A percentile compares a stretch with the other conserved stretches of the same genome.
Conservation (phyloP, 2,888 invertebrate genomes). For the Drosophila imparisetae region DNA sequence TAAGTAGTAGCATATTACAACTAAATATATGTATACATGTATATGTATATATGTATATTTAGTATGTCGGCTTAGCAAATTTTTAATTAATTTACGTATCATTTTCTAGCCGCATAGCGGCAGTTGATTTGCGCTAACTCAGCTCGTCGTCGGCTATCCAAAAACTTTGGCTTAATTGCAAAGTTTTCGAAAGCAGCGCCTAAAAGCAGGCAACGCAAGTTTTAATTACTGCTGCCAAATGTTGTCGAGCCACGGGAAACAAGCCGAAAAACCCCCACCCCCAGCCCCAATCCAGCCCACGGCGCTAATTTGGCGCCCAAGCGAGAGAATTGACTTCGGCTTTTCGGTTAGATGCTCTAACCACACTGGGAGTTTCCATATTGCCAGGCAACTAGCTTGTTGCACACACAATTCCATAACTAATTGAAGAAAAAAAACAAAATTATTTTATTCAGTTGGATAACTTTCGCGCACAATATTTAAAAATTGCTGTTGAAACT, state of each 20-base stretch:
- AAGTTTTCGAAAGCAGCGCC: constrained; percentile 65
- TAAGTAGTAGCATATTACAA: constrained; percentile 85
- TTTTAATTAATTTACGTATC: constrained; percentile 59
- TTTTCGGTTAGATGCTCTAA: constrained; percentile 23
- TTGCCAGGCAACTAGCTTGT: constrained; percentile 4
- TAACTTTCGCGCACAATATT: not conserved
- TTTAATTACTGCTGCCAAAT: constrained; percentile 75
- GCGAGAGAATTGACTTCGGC: constrained; percentile 65
- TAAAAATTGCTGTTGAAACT: not conserved
- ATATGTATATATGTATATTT: constrained; percentile 6
- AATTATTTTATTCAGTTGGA: not conserved
- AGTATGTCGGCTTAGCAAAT: constrained; percentile 26
- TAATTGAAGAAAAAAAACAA: not conserved
- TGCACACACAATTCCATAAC: not conserved
- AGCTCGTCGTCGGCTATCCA: constrained; percentile 29
- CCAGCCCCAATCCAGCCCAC: constrained; percentile 7
- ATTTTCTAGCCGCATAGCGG: constrained; percentile 53
- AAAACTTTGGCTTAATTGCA: constrained; percentile 71
- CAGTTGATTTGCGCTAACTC: constrained; percentile 70
- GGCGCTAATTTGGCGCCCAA: constrained; percentile 73
- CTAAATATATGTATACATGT: constrained; percentile 64
- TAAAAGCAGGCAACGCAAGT: constrained; percentile 72
- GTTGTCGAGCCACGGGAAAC: constrained; percentile 32
- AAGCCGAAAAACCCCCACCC: not conserved
- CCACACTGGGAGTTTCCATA: constrained; percentile 14